Conservation (phyloP, 2,797 vertebrate genomes). For the Hypotaenidia philippensis region DNA sequence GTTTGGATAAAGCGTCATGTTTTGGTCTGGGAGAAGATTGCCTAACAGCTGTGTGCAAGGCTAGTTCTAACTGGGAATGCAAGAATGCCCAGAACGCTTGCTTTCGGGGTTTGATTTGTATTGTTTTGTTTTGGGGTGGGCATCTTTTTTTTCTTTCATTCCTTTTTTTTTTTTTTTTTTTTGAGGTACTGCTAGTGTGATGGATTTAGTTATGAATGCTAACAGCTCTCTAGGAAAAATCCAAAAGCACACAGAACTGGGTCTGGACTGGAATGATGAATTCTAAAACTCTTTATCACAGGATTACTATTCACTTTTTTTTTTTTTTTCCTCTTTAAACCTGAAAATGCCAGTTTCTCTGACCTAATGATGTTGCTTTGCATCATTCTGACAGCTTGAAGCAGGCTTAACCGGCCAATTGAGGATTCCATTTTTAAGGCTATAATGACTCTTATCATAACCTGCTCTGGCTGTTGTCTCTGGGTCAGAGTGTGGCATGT, state of each 20-base stretch:
- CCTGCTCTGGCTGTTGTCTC: background rate
- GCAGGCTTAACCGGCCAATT: background rate
- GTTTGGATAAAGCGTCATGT: background rate
- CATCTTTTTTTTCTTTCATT: too few species aligned
- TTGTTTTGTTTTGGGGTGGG: too few species aligned
- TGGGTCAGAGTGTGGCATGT: background rate
- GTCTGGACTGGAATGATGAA: background rate
- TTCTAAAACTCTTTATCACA: background rate
- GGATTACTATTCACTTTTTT: background rate
- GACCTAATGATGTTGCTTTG: constrained; percentile 4
- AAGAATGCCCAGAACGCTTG: background rate
- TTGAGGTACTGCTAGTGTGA: background rate
- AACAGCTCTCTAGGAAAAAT: background rate
- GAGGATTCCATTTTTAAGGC: constrained; percentile 25
- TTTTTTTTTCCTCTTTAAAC: background rate
- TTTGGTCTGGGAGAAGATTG: background rate
- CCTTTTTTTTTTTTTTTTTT: background rate
- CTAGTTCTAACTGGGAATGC: background rate
- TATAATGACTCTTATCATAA: constrained; percentile 39
- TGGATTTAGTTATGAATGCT: background rate
- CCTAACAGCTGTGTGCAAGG: background rate
- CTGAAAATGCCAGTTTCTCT: background rate
- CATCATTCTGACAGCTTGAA: constrained; percentile 37
- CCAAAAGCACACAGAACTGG: background rate
- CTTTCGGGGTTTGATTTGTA: too few species aligned